Evolutionary conservation across 2,797 vertebrate genomes (phyloP), one percentile per base, ranked within the genome.

Genomic region (Acanthurus tractus): DNA sequence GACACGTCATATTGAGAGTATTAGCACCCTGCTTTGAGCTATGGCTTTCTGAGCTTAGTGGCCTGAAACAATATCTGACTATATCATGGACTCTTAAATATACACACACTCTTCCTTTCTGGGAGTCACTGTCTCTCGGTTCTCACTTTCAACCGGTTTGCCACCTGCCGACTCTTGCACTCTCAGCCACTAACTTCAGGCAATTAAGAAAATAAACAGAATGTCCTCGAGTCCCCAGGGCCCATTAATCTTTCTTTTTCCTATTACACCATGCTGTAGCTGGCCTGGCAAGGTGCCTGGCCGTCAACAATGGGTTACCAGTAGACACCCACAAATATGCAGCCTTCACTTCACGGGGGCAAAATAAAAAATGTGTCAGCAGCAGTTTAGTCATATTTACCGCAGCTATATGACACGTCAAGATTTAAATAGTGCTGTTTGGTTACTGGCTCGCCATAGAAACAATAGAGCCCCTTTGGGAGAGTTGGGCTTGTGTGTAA

Each of bases 161-260:
- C 83, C 86, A 87, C 90, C 85, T 88, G 91, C 81, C 50, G 72
- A 25, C 79, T 82, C 62, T 53, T 45, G 56, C 64, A 59, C 83
- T 83, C 79, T 78, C 40, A 70, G 76, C 77, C 80, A 61, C 77
- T 48, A 82, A 84, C 78, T 89, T 83, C 76, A 89, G 74, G 77
- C 86, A 87, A 89, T 92, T 91, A 89, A 85, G 86, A 90, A 93
- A 93, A 91, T 87, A 92, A 92, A 92, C 91, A 90, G 76, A 86
- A 87, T 77, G 82, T 89, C 88, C 83, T 80, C 59, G 7, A 73
- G 81, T 90, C 88, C 86, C 86, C 50, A 8, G 82, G 84, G 83
- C 77, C 83, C 86, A 92, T 93, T 92, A 75, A 92, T 94, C 92
- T 90, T 86, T 78, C 72, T 86, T 88, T 89, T 90, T 90, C 86